Conservation (phyloP, 2,888 invertebrate genomes). For the Rotaria socialis region DNA sequence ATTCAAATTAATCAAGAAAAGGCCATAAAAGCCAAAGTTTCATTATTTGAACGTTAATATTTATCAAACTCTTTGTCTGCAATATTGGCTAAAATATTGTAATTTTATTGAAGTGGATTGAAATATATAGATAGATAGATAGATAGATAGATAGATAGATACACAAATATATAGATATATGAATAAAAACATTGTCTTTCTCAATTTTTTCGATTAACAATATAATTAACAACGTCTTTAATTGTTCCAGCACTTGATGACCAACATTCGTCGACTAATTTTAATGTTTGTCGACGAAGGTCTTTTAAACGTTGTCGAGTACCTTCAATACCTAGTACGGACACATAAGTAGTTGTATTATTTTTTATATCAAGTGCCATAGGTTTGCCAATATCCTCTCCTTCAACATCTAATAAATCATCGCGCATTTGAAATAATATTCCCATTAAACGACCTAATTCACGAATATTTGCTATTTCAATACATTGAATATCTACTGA, state of each 20-base stretch:
- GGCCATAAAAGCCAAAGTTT: too few species aligned
- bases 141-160: too few species aligned
- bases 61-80: too few species aligned
- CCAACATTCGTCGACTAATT: neutral
- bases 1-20: too few species aligned
- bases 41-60: too few species aligned
- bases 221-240: neutral
- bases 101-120: too few species aligned
- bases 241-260: neutral
- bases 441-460: slow-evolving; percentile 20
- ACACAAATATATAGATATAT: neutral
- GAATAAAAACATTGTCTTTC: neutral
- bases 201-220: slow-evolving; percentile 20
- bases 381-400: slow-evolving; percentile 33
- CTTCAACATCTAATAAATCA: slow-evolving; percentile 23
- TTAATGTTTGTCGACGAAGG: neutral
- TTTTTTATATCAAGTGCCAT: slow-evolving; percentile 3
- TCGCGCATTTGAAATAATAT: slow-evolving; percentile 29
- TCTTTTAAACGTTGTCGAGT: neutral
- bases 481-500: neutral
- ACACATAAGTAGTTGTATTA: slow-evolving; percentile 12
- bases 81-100: too few species aligned
- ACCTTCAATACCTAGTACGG: slow-evolving; percentile 15
- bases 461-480: neutral
- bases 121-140: too few species aligned